These are phyloP conservation scores for Bryconaethiops microstoma DNA, from an alignment of 2,797 vertebrate species.

Conservation along the genomic window DNA sequence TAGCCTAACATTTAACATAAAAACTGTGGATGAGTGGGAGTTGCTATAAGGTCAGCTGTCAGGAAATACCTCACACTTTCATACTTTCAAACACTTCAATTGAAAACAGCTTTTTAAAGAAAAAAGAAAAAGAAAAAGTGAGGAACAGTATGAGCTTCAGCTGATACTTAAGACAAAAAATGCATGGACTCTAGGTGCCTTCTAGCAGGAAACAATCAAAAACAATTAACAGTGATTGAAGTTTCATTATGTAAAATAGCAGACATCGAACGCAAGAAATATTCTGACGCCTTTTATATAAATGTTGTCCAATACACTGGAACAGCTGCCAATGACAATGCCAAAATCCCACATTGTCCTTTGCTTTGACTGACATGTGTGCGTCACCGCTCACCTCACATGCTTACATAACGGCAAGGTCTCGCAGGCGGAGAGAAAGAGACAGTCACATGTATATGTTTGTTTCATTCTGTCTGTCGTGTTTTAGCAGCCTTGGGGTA, in stretches of 20 bases:
- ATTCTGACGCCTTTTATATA: background rate
- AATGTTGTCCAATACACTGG: constrained; percentile 6
- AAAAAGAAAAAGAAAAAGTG: background rate
- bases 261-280: background rate
- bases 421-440: constrained; percentile 5
- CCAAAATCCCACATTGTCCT: constrained; percentile 21
- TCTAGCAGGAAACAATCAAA: background rate
- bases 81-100: background rate
- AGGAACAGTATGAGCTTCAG: background rate
- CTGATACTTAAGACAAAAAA: background rate
- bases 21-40: background rate
- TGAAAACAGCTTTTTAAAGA: too few species aligned
- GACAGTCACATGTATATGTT: constrained; percentile 26
- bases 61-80: background rate
- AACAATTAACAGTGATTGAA: background rate
- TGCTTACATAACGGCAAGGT: constrained; percentile 39
- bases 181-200: background rate
- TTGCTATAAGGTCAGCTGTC: background rate
- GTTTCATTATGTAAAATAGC: background rate
- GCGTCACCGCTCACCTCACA: constrained; percentile 29
- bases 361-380: constrained; percentile 23
- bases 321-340: constrained; percentile 16
- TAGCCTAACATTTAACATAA: background rate
- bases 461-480: constrained; percentile 3
- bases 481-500: background rate